Conservation (phyloP, 2,797 vertebrate genomes). For the Bovichtus variegatus region DNA sequence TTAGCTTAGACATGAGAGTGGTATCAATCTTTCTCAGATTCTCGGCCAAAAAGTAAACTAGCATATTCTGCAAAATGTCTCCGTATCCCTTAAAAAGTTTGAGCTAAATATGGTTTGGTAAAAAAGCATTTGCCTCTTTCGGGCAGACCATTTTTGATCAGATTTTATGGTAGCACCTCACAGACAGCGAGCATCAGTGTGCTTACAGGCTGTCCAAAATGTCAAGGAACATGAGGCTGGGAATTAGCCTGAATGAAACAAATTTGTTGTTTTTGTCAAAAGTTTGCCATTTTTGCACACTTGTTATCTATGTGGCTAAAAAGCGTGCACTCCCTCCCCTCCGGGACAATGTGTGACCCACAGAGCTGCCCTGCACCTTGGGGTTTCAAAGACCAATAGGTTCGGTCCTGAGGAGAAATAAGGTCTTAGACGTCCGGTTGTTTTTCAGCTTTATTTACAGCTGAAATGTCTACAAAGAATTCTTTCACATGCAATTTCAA, state of each 20-base stretch:
- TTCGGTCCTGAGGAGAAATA: not conserved
- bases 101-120: not conserved
- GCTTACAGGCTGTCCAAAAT: not conserved
- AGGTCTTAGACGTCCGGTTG: not conserved
- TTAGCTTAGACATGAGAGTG: not conserved
- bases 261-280: not conserved
- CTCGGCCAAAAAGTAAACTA: not conserved
- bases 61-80: too few species aligned
- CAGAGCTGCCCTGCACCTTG: not conserved
- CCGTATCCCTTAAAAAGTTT: too few species aligned
- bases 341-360: not conserved
- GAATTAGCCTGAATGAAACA: too few species aligned
- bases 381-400: not conserved
- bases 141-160: not conserved
- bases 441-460: slow-evolving; percentile 7
- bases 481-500: slow-evolving; percentile 24
- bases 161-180: not conserved
- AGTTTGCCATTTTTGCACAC: not conserved
- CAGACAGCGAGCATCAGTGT: not conserved
- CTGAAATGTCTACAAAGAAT: slow-evolving; percentile 5
- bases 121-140: too few species aligned
- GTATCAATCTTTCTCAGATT: too few species aligned
- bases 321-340: not conserved
- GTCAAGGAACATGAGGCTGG: not conserved
- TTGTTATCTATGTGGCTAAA: not conserved